Base-by-base conservation (phyloP, 2,888 invertebrate genomes). In the Sericinus montela region DNA sequence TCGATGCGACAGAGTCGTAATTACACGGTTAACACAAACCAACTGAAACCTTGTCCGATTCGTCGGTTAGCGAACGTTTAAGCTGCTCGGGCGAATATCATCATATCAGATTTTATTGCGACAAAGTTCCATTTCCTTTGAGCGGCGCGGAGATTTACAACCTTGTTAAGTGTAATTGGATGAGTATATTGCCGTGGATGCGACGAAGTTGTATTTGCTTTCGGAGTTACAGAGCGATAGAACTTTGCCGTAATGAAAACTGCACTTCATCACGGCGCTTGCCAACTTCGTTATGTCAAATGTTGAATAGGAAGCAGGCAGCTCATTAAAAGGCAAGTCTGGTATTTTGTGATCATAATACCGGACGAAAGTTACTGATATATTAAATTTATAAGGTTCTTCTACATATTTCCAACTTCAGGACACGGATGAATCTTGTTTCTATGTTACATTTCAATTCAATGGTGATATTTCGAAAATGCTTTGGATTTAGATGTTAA, bases 51-150 rank as follows among this genome's bases (percentile, higher is more conserved):
- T 16, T 38, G 35, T 39, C 49, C 14, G 16, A 35, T 28, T 40
- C 32, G 11, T 14, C 23, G 14, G 23, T 35, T 34, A 28, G 39
- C 11, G 32, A 38, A 14, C 43, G 29, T 39, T 44, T 44, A 44
- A 35, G 34, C 39, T 14, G 29, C 43, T 38, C 38, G 25, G 15
- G 36, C 41, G 41, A 41, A 41, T 35, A 45, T 50, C 45, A 45
- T 37, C 50, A 36, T 41, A 41, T 36, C 36, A 15, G 15, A 35
- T 7, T 40, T 36, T 41, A 59, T 57, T 58, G 54, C 53, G 60
- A 68, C 63, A 69, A 50, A 62, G 69, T 69, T 61, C 64, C 56
- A 63, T 62, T 63, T 62, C 56, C 58, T 61, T 52, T 52, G 65
- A 59, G 49, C 48, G 52, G 50, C 48, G 53, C 51, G 49, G 54